Evolutionary conservation across 92 coral and sea anemone genomes (phyloP), one percentile per base, ranked within the genome.

Genomic region (Palythoa heliodiscus): DNA sequence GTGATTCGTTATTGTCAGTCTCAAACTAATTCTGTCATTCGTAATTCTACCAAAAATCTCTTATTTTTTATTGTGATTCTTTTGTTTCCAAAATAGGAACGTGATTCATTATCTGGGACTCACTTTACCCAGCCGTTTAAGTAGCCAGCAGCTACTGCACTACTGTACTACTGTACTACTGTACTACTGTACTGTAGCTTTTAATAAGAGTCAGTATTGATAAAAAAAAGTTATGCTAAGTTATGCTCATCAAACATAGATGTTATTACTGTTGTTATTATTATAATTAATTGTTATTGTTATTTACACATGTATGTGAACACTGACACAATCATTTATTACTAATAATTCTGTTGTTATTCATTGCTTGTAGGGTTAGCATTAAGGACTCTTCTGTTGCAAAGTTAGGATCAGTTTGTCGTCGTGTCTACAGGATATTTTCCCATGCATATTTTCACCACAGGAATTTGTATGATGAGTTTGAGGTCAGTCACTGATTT

Each of bases 391-490:
- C 99, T 3, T 97, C 99, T 82, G 98, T 97, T 69, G 98, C 98
- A 11, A 97, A 97, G 74, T 90, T 97, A 60, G 99, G 99, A 79
- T 97, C 99, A 69, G 99, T 97, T 75, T 97, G 99, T 82, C 89
- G 99, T 40, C 91, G 99, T 71, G 94, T 97, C 47, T 97, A 97
- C 84, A 94, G 99, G 85, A 97, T 97, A 84, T 97, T 97, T 87
- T 97, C 99, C 11, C 99, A 97, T 87, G 99, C 99, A 29, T 94
- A 85, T 86, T 97, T 94, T 73, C 99, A 97, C 84, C 99, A 97
- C 82, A 87, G 94, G 52, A 87, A 85, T 20, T 78, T 97, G 71
- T 97, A 94, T 73, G 99, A 97, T 84, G 95, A 90, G 48, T 97
- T 92, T 90, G 99, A 97, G 98, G 99, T 94, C 82, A 72, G 87